These are phyloP conservation scores for Eugnorisma glareosa DNA, from an alignment of 2,888 invertebrate genomes.

Conservation along the genomic window DNA sequence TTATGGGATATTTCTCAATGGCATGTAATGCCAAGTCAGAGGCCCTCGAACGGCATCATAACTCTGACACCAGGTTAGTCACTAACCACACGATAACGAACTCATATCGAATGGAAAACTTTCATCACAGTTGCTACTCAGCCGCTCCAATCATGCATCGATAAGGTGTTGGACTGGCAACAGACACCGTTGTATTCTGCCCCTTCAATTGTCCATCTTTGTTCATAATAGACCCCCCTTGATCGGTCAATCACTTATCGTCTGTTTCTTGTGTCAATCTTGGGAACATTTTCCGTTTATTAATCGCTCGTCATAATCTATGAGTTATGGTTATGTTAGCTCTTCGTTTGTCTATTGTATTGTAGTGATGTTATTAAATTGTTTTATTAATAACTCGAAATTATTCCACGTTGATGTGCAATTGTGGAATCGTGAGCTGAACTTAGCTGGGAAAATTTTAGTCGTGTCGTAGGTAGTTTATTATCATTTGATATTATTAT, in stretches of 20 bases:
- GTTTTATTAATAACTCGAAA: constrained; percentile 34
- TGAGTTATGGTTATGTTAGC: constrained; percentile 24
- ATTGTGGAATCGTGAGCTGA: neutral
- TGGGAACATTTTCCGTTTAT: constrained; percentile 49
- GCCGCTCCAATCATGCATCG: constrained; percentile 41
- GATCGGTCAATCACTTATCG: constrained; percentile 42
- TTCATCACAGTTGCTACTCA: constrained; percentile 35
- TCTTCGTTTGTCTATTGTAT: constrained; percentile 39
- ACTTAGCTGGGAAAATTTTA: neutral
- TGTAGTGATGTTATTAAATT: constrained; percentile 21
- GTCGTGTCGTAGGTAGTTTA: neutral
- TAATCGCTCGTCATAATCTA: constrained; percentile 25
- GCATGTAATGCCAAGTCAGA: no score
- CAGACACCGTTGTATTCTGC: constrained; percentile 35
- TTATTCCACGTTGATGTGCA: constrained; percentile 33
- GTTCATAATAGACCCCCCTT: constrained; percentile 33
- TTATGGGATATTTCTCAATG: no score
- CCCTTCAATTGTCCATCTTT: constrained; percentile 34
- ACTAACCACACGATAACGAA: no score
- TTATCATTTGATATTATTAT: neutral
- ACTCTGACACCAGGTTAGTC: no score
- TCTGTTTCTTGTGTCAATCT: constrained; percentile 50
- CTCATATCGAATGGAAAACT: constrained; percentile 48
- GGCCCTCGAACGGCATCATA: no score
- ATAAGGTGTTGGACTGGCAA: constrained; percentile 30